A percentile compares a stretch with the other conserved stretches of the same genome.
These are phyloP conservation scores for Tholera decimalis DNA, from an alignment of 2,888 invertebrate genomes.

Conservation along the genomic window DNA sequence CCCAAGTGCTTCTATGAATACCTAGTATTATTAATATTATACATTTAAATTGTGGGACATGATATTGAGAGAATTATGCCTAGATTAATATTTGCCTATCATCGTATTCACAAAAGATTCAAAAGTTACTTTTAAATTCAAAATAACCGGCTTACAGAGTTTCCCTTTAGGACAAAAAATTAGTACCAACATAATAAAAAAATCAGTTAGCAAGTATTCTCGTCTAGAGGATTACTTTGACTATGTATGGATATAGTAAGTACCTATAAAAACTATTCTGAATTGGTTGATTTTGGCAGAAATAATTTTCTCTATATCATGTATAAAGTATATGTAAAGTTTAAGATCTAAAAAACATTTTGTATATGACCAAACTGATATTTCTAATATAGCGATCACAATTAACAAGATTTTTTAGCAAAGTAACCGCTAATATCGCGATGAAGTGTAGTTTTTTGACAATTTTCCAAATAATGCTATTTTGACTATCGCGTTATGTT, in stretches of 20 bases:
- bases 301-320: constrained; percentile 45
- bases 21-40: constrained; percentile 62
- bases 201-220: not conserved
- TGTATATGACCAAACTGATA: constrained; percentile 71
- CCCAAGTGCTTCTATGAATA: constrained; percentile 73
- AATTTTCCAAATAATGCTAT: constrained; percentile 67
- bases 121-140: not conserved
- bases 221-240: not conserved
- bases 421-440: constrained; percentile 49
- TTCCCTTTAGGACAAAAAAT: not conserved
- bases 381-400: constrained; percentile 62
- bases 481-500: constrained; percentile 5
- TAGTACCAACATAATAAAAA: not conserved
- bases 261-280: too few relatives aligned
- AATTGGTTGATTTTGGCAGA: too few relatives aligned
- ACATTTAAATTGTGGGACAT: constrained; percentile 41
- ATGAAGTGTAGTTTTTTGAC: constrained; percentile 69
- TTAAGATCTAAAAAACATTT: constrained; percentile 60
- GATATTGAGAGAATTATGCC: constrained; percentile 35
- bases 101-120: not conserved
- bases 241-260: not conserved
- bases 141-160: not conserved
- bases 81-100: not conserved
- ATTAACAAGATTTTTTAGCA: constrained; percentile 47
- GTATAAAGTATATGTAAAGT: constrained; percentile 43